A percentile compares a stretch with the other conserved stretches of the same genome.
These are phyloP conservation scores for Hydrolagus affinis DNA, from an alignment of 2,113 vertebrate genomes.

Conservation along the genomic window DNA sequence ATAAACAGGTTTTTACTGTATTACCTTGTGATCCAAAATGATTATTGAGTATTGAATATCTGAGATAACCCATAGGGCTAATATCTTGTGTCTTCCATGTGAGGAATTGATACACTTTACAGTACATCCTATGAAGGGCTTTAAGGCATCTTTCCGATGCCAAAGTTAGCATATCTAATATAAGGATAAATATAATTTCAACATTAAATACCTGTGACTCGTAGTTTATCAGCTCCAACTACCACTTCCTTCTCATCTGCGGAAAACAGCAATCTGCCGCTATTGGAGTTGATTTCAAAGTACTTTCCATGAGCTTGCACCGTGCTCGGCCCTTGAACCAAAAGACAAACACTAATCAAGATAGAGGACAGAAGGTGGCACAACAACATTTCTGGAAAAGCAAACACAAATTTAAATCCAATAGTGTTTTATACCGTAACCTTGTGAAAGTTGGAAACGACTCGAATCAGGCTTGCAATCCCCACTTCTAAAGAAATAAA, in stretches of 20 bases:
- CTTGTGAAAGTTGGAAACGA: neutral
- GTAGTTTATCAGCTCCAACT: slow-evolving; percentile 78
- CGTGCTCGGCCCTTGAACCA: slow-evolving; percentile 69
- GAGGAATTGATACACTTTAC: too few species aligned
- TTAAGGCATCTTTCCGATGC: too few species aligned
- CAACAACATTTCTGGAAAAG: neutral
- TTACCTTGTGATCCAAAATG: too few species aligned
- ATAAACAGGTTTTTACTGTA: too few species aligned
- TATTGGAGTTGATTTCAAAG: slow-evolving; percentile 71
- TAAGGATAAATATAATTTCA: neutral
- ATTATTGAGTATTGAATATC: neutral
- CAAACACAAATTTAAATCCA: neutral
- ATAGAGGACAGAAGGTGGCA: neutral
- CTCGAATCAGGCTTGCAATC: too few species aligned
- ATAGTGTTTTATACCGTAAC: too few species aligned
- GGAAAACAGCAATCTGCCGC: slow-evolving; percentile 71
- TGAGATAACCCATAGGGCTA: neutral
- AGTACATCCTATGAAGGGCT: too few species aligned
- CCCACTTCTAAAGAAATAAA: too few species aligned
- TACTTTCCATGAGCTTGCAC: slow-evolving; percentile 64
- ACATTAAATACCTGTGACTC: slow-evolving; percentile 74
- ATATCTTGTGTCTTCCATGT: too few species aligned
- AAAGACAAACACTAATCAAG: slow-evolving; percentile 33
- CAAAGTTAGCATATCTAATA: too few species aligned
- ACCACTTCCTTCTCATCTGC: slow-evolving; percentile 66